These are phyloP conservation scores for Antrozous pallidus DNA, from an alignment of 2,797 vertebrate genomes.

Conservation along the genomic window DNA sequence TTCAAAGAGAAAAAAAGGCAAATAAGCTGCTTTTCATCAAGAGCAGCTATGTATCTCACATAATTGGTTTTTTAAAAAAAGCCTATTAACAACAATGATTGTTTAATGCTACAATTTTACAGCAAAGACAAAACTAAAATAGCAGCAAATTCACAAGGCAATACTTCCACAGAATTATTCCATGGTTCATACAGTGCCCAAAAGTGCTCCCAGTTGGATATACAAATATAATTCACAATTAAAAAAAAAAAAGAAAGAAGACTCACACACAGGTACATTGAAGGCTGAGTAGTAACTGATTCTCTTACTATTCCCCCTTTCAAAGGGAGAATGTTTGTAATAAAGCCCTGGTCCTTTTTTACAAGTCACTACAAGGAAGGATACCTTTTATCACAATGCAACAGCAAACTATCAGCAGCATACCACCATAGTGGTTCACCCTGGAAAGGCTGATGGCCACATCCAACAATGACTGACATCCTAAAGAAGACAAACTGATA, in stretches of 20 bases:
- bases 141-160: constrained; percentile 94
- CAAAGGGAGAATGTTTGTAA: constrained; percentile 80
- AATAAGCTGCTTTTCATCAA: constrained; percentile 79
- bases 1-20: constrained; percentile 65
- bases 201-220: constrained; percentile 97
- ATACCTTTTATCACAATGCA: constrained; percentile 75
- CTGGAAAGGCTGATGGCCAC: constrained; percentile 73
- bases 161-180: constrained; percentile 83
- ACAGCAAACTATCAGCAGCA: constrained; percentile 82
- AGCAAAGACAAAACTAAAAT: constrained; percentile 90
- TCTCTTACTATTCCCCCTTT: constrained; percentile 77
- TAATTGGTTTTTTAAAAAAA: constrained; percentile 84
- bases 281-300: constrained; percentile 88
- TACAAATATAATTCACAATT: constrained; percentile 85
- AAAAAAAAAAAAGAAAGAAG: constrained; percentile 55
- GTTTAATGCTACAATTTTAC: constrained; percentile 96
- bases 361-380: constrained; percentile 70
- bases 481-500: constrained; percentile 59
- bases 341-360: constrained; percentile 75
- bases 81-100: constrained; percentile 87
- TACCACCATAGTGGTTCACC: constrained; percentile 84
- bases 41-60: constrained; percentile 82
- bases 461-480: constrained; percentile 79
- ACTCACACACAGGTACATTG: constrained; percentile 86
- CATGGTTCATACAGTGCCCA: constrained; percentile 87